phyloP scores from a whole-genome alignment of 1,140 invertebrate species.

The Aricia agestis region DNA sequence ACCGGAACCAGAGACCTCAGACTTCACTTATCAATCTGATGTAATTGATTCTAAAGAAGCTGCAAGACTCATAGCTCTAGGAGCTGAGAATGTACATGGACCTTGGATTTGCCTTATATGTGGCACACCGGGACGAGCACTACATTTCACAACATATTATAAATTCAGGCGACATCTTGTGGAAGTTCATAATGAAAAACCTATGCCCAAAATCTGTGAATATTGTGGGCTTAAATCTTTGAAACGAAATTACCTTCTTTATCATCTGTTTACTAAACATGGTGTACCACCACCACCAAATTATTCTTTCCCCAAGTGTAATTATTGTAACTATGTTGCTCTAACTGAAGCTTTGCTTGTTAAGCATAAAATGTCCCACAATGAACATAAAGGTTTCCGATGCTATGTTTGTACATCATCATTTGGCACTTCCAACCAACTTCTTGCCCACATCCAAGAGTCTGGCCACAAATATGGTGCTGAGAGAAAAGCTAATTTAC shows the following conservation, averaged over 20 bases:
- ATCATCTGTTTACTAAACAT: slow-evolving; percentile 89
- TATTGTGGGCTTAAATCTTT: slow-evolving; percentile 87
- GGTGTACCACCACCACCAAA: slow-evolving; percentile 82
- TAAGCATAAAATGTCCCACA: slow-evolving; percentile 80
- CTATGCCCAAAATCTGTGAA: slow-evolving; percentile 87
- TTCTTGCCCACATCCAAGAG: slow-evolving; percentile 76
- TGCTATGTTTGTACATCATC: slow-evolving; percentile 74
- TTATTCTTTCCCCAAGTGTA: slow-evolving; percentile 86
- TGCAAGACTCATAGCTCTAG: slow-evolving; percentile 69
- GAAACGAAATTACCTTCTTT: slow-evolving; percentile 85
- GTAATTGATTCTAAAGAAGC: slow-evolving; percentile 68
- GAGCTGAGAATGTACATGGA: slow-evolving; percentile 77
- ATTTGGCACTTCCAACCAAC: slow-evolving; percentile 69
- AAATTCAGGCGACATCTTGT: slow-evolving; percentile 88
- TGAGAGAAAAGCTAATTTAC: slow-evolving; percentile 69
- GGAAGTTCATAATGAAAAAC: slow-evolving; percentile 87
- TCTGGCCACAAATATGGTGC: slow-evolving; percentile 76
- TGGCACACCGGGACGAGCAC: slow-evolving; percentile 79
- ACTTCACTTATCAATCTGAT: slow-evolving; percentile 67
- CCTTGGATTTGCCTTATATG: slow-evolving; percentile 83
- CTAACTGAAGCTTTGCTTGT: slow-evolving; percentile 81
- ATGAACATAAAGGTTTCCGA: slow-evolving; percentile 54
- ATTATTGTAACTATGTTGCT: slow-evolving; percentile 84
- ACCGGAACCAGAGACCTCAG: slow-evolving; percentile 41
- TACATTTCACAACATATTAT: slow-evolving; percentile 85